A percentile compares a stretch with the other conserved stretches of the same genome.
Conservation (phyloP, 2,888 invertebrate species). For the Drosophila peninsularis region DNA sequence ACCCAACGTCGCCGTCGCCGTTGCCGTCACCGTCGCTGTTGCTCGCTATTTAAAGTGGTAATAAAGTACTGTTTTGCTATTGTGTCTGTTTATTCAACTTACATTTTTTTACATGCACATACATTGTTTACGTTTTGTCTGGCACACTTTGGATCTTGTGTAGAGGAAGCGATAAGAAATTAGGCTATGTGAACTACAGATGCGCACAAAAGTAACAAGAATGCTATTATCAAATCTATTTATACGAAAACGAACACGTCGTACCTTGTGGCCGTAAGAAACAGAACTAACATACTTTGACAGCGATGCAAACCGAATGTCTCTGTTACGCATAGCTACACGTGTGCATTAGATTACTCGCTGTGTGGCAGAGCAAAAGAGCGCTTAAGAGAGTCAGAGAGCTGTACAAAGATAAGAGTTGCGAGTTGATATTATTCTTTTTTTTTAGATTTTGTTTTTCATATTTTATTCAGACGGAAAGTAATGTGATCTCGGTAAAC, state of each 20-base stretch:
- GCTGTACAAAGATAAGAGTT: conserved; percentile 15
- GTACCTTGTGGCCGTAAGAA: conserved; percentile 69
- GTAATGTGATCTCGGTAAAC: too few relatives aligned
- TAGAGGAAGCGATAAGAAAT: conserved; percentile 48
- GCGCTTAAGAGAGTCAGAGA: conserved; percentile 2
- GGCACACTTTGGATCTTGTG: conserved; percentile 46
- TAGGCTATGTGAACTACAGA: conserved; percentile 45
- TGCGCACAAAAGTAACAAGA: conserved; percentile 39
- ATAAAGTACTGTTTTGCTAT: conserved; percentile 36
- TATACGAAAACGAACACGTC: conserved; percentile 53
- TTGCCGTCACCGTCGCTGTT: conserved; percentile 2
- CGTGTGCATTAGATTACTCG: conserved; percentile 36
- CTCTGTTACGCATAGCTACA: too few relatives aligned
- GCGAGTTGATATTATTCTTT: conserved; percentile 10
- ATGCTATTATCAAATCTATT: conserved; percentile 68
- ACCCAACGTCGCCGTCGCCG: conserved; percentile 4
- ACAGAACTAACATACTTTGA: conserved; percentile 50
- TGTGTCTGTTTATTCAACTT: conserved; percentile 37
- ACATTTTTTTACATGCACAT: conserved; percentile 27
- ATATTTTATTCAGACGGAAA: too few relatives aligned
- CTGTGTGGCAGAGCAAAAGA: conserved; percentile 7
- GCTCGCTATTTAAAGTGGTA: conserved; percentile 63
- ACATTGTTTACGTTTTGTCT: conserved; percentile 70
- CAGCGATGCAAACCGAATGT: not conserved
- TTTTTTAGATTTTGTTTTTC: too few relatives aligned